phyloP scores from a whole-genome alignment of 2,797 vertebrate genomes.

The Nyctalus aviator region DNA sequence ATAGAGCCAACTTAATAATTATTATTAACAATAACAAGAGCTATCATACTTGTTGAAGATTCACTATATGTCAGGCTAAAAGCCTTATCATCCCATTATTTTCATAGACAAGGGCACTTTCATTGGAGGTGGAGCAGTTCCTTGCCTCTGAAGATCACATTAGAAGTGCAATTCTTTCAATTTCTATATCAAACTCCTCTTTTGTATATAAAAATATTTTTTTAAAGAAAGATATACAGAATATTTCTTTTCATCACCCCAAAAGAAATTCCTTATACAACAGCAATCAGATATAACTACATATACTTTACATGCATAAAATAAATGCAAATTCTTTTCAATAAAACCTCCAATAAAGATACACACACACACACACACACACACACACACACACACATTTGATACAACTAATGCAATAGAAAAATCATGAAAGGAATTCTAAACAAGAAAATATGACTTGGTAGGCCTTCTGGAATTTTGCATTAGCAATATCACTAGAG shows the following conservation, averaged over 20 bases:
- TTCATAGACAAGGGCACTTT: neutral
- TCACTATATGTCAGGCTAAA: neutral
- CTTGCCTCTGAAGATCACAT: neutral
- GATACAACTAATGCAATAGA: neutral
- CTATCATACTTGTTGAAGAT: neutral
- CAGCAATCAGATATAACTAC: neutral
- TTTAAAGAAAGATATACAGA: neutral
- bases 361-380: too few relatives aligned
- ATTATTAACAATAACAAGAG: neutral
- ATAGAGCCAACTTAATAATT: neutral
- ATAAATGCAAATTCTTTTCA: constrained; percentile 13
- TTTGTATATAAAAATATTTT: neutral
- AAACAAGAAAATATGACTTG: neutral
- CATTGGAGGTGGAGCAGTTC: too few relatives aligned
- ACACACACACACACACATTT: neutral
- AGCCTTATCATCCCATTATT: neutral
- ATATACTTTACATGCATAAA: neutral
- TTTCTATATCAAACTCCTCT: constrained; percentile 23
- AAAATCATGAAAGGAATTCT: neutral
- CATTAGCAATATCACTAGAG: neutral
- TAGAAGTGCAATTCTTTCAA: neutral
- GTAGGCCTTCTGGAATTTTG: neutral
- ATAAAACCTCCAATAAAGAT: neutral
- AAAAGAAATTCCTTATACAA: neutral
- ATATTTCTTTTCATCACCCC: neutral